phyloP scores from a whole-genome alignment of 1,140 invertebrate species.

The Periplaneta americana region DNA sequence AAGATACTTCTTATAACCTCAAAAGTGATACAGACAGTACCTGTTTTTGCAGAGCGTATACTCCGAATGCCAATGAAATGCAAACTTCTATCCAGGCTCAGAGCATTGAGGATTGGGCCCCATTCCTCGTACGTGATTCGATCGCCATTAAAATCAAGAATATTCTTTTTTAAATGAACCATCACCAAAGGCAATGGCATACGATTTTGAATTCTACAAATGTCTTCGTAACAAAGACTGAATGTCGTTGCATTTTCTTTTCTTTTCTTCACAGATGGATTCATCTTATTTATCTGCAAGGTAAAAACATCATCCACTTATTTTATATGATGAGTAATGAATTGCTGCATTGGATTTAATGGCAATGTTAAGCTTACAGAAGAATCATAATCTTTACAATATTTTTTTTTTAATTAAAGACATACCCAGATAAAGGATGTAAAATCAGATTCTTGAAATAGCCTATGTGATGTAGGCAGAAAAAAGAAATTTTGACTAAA shows the following conservation, averaged over 20 bases:
- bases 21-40: no score
- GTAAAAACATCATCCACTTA: no score
- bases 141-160: conserved; percentile 58
- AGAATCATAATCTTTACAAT: no score
- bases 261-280: conserved; percentile 1
- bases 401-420: no score
- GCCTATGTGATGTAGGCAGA: no score
- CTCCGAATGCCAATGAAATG: conserved; percentile 48
- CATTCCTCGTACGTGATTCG: conserved; percentile 62
- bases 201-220: conserved; percentile 3
- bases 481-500: no score
- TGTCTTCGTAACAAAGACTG: conserved; percentile 1
- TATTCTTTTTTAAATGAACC: conserved; percentile 13
- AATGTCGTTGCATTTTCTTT: neutral
- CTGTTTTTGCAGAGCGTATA: conserved; percentile 33
- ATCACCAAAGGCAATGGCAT: neutral
- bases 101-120: conserved; percentile 57
- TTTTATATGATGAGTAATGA: no score
- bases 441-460: no score
- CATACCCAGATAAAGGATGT: no score
- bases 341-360: no score
- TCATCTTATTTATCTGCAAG: neutral
- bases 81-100: conserved; percentile 55
- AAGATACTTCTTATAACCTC: no score
- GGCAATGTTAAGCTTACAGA: no score